Conservation (phyloP, 1,140 invertebrate genomes). For the Colletes latitarsis region DNA sequence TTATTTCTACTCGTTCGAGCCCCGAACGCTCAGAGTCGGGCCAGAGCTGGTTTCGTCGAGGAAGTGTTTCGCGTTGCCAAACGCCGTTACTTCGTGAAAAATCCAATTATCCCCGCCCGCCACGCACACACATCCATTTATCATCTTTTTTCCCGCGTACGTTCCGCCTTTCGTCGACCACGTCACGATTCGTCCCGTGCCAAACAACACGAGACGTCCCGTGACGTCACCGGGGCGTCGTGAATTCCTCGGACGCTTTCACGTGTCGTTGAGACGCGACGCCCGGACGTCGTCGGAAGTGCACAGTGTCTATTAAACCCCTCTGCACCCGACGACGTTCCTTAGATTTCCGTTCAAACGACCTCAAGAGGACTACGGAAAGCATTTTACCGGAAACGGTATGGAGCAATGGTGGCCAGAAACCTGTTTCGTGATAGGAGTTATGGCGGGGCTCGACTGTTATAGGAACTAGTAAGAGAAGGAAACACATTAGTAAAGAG, state of each 20-base stretch:
- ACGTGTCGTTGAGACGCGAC: too few relatives aligned
- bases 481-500: too few relatives aligned
- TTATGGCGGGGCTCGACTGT: too few relatives aligned
- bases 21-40: slow-evolving; percentile 30
- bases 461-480: too few relatives aligned
- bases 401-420: too few relatives aligned
- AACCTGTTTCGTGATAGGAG: too few relatives aligned
- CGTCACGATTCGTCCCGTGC: slow-evolving; percentile 24
- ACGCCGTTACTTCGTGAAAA: slow-evolving; percentile 27
- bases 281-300: background rate
- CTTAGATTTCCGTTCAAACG: too few relatives aligned
- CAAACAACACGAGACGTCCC: slow-evolving; percentile 27
- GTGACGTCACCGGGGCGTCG: slow-evolving; percentile 25
- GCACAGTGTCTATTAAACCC: too few relatives aligned
- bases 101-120: slow-evolving; percentile 46
- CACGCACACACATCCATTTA: slow-evolving; percentile 27
- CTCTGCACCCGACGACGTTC: too few relatives aligned
- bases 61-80: slow-evolving; percentile 46
- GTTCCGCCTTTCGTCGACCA: slow-evolving; percentile 20
- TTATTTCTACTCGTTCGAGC: slow-evolving; percentile 54
- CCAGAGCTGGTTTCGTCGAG: slow-evolving; percentile 44
- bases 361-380: too few relatives aligned
- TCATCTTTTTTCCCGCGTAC: slow-evolving; percentile 8
- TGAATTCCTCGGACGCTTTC: slow-evolving; percentile 27
- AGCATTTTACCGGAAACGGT: too few relatives aligned